Evolutionary conservation across 1,140 invertebrate species (phyloP), one percentile per base, ranked within the genome.

Genomic region (Pseudomyrmex dendroicus): DNA sequence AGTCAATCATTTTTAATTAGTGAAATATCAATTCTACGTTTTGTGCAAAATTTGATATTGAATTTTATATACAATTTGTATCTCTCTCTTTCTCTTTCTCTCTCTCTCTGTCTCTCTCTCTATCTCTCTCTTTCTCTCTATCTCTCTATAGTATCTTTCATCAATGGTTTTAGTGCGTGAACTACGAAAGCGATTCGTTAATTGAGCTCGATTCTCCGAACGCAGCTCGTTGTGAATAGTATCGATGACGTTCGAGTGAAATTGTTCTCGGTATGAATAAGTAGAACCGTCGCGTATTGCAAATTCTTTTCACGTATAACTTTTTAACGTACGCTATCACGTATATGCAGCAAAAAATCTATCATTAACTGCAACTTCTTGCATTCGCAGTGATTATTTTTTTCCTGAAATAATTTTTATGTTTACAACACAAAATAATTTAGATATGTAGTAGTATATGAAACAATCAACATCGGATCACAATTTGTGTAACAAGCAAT

Each of bases 211-310:
- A 63, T 63, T 63, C 59, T 52, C 13, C 44, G 12, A 63, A 56
- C 20, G 15, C 12, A 62, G 10, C 15, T 52, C 20, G 10, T 63
- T 57, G n/a, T 35, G 25, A 72, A 57, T 20, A 5, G n/a, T 17
- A 62, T 63, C 22, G 46, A 61, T 44, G n/a, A 46, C 25, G 57
- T 50, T 63, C 13, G n/a, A 76, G n/a, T 63, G n/a, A 52, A 52
- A 76, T 64, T 76, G 61, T 64, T 17, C 61, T 46, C 7, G 73
- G 5, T 52, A 50, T 50, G 46, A 74, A 64, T 20, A 64, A 64
- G 61, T 76, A 54, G 61, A 54, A 20, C 13, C 61, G n/a, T 63
- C 59, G 54, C 35, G 35, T 35, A 35, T 35, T 7, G 57, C 46
- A 63, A 64, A 64, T 64, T 64, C 54, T 56, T 44, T 56, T 64